These are phyloP conservation scores for Copidosoma floridanum DNA, from an alignment of 1,140 invertebrate species.

Conservation along the genomic window DNA sequence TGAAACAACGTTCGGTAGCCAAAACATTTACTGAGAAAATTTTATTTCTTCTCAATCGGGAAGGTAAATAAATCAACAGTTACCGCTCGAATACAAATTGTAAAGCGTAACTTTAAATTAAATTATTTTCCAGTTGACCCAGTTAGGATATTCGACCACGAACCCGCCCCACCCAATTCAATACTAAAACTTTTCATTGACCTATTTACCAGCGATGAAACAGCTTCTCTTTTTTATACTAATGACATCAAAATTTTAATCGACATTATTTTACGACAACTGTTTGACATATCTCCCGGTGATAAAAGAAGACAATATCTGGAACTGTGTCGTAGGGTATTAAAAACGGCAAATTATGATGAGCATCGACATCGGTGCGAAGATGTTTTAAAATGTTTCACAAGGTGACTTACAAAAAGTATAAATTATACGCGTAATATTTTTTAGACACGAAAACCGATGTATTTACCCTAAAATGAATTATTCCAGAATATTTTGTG, in stretches of 20 bases:
- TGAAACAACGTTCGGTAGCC: constrained; percentile 69
- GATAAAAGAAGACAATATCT: constrained; percentile 76
- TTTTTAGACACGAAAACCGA: background rate
- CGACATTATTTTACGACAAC: constrained; percentile 84
- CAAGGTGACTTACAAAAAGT: too few relatives aligned
- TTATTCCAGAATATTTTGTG: constrained; percentile 69
- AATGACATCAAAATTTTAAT: constrained; percentile 91
- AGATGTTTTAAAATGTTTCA: constrained; percentile 78
- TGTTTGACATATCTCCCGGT: constrained; percentile 84
- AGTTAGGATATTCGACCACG: constrained; percentile 78
- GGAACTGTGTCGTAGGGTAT: constrained; percentile 71
- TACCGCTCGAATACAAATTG: too few relatives aligned
- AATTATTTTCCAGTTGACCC: constrained; percentile 72
- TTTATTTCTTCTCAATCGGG: constrained; percentile 80
- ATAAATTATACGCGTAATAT: background rate
- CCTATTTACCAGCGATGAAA: constrained; percentile 72
- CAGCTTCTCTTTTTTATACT: constrained; percentile 85
- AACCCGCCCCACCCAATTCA: constrained; percentile 76
- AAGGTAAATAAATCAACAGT: constrained; percentile 65
- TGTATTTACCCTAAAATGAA: too few relatives aligned
- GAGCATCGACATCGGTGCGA: constrained; percentile 73
- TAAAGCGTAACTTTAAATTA: too few relatives aligned
- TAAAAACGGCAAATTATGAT: constrained; percentile 74
- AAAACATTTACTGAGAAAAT: constrained; percentile 90
- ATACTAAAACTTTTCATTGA: constrained; percentile 86